A percentile compares a stretch with the other conserved stretches of the same genome.
phyloP scores from a whole-genome alignment of 1,140 invertebrate species.

The Achatina immaculata region DNA sequence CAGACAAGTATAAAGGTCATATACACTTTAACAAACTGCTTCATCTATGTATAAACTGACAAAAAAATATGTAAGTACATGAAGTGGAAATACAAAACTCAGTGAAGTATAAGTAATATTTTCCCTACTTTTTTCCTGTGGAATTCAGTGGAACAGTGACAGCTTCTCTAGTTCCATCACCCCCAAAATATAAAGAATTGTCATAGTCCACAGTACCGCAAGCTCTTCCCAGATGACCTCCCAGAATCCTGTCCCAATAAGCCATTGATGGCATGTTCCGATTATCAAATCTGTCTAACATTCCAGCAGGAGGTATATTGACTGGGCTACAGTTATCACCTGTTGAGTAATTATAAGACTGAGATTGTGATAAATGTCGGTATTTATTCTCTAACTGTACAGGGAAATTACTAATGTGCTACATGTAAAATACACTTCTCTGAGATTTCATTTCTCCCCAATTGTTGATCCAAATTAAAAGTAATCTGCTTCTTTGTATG shows the following conservation, averaged over 20 bases:
- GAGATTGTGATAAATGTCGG: neutral
- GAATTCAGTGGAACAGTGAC: constrained; percentile 63
- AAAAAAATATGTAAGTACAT: too few species aligned
- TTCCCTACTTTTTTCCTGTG: constrained; percentile 57
- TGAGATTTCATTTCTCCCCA: too few species aligned
- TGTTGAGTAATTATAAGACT: constrained; percentile 8
- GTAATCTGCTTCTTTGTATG: too few species aligned
- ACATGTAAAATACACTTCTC: too few species aligned
- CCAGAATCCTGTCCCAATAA: constrained; percentile 61
- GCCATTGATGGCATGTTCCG: constrained; percentile 58
- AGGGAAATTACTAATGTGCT: too few species aligned
- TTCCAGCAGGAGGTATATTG: constrained; percentile 51
- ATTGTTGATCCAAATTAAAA: too few species aligned
- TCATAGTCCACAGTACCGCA: constrained; percentile 66
- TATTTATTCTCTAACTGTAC: too few species aligned
- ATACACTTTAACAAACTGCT: too few species aligned
- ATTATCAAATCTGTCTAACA: constrained; percentile 68
- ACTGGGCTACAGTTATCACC: constrained; percentile 32
- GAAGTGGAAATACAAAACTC: too few species aligned
- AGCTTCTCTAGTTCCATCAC: constrained; percentile 63
- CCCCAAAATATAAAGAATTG: constrained; percentile 66
- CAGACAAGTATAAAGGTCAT: too few species aligned
- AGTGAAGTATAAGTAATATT: too few species aligned
- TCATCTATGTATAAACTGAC: too few species aligned
- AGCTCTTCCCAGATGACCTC: constrained; percentile 59